Evolutionary conservation across 2,113 vertebrate genomes (phyloP).

Genomic region (Onychorhynchus coronatus): DNA sequence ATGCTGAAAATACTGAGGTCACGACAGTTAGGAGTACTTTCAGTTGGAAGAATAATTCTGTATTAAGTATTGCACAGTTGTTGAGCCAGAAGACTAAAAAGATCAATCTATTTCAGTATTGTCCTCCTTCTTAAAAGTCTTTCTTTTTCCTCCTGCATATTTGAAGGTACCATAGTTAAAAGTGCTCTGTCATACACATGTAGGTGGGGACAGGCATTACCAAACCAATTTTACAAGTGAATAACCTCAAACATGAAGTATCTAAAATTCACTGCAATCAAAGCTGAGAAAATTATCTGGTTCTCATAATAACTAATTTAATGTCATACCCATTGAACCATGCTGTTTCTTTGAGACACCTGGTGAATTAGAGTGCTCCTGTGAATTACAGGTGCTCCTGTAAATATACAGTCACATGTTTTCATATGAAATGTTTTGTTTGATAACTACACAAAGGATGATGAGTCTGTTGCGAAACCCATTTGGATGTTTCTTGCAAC

Average conservation of each 20-base stretch:
- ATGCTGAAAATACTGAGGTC: background rate
- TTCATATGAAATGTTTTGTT: background rate
- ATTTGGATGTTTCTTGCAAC: background rate
- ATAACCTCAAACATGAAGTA: background rate
- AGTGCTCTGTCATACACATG: background rate
- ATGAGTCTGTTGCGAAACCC: background rate
- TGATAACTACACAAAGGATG: background rate
- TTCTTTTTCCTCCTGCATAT: background rate
- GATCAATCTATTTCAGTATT: background rate
- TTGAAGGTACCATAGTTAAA: background rate
- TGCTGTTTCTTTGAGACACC: background rate
- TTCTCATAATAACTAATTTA: background rate
- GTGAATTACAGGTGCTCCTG: background rate
- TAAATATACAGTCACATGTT: background rate
- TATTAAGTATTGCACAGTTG: background rate
- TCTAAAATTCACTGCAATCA: background rate
- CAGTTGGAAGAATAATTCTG: background rate
- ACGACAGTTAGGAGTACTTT: background rate
- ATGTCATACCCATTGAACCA: background rate
- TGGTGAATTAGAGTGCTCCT: background rate
- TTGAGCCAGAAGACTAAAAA: background rate
- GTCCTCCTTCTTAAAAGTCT: background rate
- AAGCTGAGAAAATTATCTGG: conserved; percentile 10
- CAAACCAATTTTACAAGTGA: background rate
- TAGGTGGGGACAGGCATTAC: background rate